A percentile compares a stretch with the other conserved stretches of the same genome.
Evolutionary conservation across 2,113 vertebrate genomes (phyloP).

Genomic region (Plotosus lineatus): DNA sequence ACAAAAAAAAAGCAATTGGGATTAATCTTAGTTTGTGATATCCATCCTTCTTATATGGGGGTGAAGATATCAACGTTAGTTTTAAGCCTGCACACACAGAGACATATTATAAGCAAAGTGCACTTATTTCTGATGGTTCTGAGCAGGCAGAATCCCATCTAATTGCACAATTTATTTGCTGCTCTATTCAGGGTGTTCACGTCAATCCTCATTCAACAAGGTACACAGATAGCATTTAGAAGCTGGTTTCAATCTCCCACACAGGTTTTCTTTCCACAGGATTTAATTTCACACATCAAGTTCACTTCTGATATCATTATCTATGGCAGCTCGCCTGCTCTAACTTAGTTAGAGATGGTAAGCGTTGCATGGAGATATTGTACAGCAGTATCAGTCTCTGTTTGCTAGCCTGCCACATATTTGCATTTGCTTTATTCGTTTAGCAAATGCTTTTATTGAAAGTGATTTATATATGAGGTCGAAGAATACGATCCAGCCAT

Average conservation of each 20-base stretch:
- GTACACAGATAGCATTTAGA: slow-evolving; percentile 76
- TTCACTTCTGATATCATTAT: slow-evolving; percentile 80
- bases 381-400: slow-evolving; percentile 46
- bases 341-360: slow-evolving; percentile 56
- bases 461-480: neutral
- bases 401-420: neutral
- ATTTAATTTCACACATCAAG: slow-evolving; percentile 78
- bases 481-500: neutral
- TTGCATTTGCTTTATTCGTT: neutral
- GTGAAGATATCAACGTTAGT: neutral
- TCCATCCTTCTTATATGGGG: slow-evolving; percentile 4
- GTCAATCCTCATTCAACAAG: slow-evolving; percentile 78
- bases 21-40: neutral
- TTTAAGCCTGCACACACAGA: slow-evolving; percentile 41
- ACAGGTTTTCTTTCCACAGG: slow-evolving; percentile 67
- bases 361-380: slow-evolving; percentile 36
- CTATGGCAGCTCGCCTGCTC: slow-evolving; percentile 73
- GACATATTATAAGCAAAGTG: slow-evolving; percentile 53
- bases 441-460: neutral
- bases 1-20: neutral
- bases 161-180: slow-evolving; percentile 73
- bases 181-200: slow-evolving; percentile 68
- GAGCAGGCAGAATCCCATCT: slow-evolving; percentile 72
- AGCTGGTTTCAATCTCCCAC: slow-evolving; percentile 71
- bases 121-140: slow-evolving; percentile 69